These are phyloP conservation scores for Synaphobranchus kaupii DNA, from an alignment of 2,797 vertebrate genomes.

Conservation along the genomic window DNA sequence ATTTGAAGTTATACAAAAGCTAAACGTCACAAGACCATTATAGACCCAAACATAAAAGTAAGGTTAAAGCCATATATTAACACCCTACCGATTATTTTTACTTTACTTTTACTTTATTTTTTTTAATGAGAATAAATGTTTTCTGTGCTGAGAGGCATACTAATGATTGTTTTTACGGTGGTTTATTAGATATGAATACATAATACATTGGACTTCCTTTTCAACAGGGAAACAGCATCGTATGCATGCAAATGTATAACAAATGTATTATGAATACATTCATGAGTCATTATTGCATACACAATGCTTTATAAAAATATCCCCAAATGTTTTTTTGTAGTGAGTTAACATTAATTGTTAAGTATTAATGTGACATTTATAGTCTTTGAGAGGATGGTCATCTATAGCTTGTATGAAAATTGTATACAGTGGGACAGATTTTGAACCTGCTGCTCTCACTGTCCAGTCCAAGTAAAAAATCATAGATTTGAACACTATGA, in stretches of 20 bases:
- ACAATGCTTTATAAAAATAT: background rate
- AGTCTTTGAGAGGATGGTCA: background rate
- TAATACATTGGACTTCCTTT: background rate
- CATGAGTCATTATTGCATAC: background rate
- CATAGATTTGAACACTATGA: background rate
- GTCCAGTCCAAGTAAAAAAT: background rate
- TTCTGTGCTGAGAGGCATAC: background rate
- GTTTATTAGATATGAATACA: background rate
- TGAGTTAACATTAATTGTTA: background rate
- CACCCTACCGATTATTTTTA: too few species aligned
- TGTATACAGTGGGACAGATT: background rate
- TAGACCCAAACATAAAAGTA: too few species aligned
- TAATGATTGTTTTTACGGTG: background rate
- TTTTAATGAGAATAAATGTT: background rate
- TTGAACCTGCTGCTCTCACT: background rate
- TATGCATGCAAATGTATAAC: background rate
- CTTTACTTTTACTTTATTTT: background rate
- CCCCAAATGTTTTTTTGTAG: background rate
- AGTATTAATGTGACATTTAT: background rate
- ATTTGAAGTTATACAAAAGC: too few species aligned
- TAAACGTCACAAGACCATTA: too few species aligned
- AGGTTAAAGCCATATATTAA: too few species aligned
- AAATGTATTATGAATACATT: conserved; percentile 1
- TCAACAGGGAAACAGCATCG: background rate
- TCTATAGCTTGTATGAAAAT: background rate